phyloP scores from a whole-genome alignment of 2,888 invertebrate species.

The Tuberolachnus salignus region DNA sequence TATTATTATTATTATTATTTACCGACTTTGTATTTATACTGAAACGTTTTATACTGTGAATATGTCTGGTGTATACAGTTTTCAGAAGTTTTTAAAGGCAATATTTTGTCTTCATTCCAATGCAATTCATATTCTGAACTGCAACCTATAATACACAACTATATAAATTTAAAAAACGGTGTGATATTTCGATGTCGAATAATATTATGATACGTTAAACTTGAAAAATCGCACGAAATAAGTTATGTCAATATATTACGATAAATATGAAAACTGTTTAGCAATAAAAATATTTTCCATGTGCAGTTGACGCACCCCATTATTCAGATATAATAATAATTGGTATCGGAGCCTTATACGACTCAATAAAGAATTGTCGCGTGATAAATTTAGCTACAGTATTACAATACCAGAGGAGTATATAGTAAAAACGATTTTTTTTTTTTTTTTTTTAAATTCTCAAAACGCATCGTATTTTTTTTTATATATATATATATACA shows the following conservation, averaged over 20 bases:
- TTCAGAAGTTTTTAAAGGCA: too few relatives aligned
- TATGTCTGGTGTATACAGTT: too few relatives aligned
- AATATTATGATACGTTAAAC: not conserved
- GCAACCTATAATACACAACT: too few relatives aligned
- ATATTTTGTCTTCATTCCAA: too few relatives aligned
- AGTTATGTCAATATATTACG: not conserved
- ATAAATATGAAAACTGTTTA: conserved; percentile 4
- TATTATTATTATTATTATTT: too few relatives aligned
- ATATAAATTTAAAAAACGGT: not conserved
- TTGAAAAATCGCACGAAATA: conserved; percentile 24
- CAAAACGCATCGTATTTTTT: not conserved
- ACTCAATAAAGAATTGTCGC: not conserved
- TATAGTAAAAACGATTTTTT: not conserved
- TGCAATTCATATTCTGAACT: too few relatives aligned
- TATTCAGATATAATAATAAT: conserved; percentile 25
- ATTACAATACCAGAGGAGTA: not conserved
- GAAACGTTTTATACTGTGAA: too few relatives aligned
- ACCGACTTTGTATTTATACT: too few relatives aligned
- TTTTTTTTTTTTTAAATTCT: not conserved
- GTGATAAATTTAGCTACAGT: conserved; percentile 1
- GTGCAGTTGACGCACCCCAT: conserved; percentile 11
- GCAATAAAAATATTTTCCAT: conserved; percentile 33
- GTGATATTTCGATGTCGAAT: not conserved
- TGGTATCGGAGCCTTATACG: conserved; percentile 1
- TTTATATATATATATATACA: too few relatives aligned